phyloP scores from a whole-genome alignment of 1,140 invertebrate genomes.

The Wiebesia pumilae region DNA sequence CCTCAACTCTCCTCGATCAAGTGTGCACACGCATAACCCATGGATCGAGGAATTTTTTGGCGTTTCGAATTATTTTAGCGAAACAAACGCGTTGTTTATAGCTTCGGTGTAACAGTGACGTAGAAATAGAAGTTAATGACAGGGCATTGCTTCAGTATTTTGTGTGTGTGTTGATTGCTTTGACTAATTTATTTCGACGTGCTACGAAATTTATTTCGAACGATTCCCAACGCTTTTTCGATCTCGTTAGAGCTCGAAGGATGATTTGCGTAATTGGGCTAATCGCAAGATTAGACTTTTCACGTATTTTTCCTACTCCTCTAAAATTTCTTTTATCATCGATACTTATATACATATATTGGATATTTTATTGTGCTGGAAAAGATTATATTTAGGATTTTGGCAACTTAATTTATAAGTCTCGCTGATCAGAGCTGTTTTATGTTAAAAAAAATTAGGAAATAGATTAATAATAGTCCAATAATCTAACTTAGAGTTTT shows the following conservation, averaged over 20 bases:
- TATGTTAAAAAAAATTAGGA: background rate
- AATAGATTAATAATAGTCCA: too few relatives aligned
- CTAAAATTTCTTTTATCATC: background rate
- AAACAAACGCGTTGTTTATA: background rate
- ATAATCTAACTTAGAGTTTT: background rate
- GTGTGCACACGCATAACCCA: slow-evolving; percentile 52
- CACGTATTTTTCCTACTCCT: background rate
- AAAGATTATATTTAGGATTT: background rate
- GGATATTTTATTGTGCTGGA: background rate
- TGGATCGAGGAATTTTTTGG: background rate
- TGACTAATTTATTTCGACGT: slow-evolving; percentile 33
- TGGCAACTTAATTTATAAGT: background rate
- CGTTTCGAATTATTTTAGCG: slow-evolving; percentile 12
- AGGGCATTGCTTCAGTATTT: background rate
- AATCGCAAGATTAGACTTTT: background rate
- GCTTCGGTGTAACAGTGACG: background rate
- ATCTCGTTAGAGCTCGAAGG: slow-evolving; percentile 18
- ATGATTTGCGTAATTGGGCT: background rate
- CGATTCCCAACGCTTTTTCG: background rate
- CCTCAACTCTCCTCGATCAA: background rate
- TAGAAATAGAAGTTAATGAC: slow-evolving; percentile 38
- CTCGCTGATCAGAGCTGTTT: background rate
- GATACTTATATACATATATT: background rate
- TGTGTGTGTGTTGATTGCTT: background rate
- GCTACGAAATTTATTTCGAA: slow-evolving; percentile 10